Evolutionary conservation across 2,888 invertebrate species (phyloP).

Genomic region (Caenorhabditis plicata): DNA sequence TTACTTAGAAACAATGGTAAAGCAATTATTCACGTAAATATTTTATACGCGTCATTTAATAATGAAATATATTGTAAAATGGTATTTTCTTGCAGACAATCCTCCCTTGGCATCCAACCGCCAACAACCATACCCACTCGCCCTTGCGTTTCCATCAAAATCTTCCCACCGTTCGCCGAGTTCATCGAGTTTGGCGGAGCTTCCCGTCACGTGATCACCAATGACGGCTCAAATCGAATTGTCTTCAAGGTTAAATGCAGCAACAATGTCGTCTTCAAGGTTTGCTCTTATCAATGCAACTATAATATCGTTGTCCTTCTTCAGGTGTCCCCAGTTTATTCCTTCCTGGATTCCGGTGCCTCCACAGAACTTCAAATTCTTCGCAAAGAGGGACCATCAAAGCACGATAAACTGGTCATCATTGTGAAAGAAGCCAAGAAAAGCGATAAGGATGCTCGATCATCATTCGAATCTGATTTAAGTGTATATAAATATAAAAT

Average conservation of each 20-base stretch:
- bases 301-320: not conserved
- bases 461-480: slow-evolving; percentile 32
- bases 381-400: slow-evolving; percentile 40
- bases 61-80: not conserved
- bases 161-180: slow-evolving; percentile 47
- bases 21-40: too few species aligned
- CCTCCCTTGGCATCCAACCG: slow-evolving; percentile 9
- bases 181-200: slow-evolving; percentile 53
- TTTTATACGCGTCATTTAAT: too few species aligned
- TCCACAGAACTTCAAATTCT: slow-evolving; percentile 40
- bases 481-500: slow-evolving; percentile 16
- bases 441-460: slow-evolving; percentile 36
- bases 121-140: slow-evolving; percentile 16
- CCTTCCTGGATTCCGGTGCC: slow-evolving; percentile 37
- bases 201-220: slow-evolving; percentile 42
- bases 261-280: slow-evolving; percentile 48
- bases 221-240: slow-evolving; percentile 38
- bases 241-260: slow-evolving; percentile 52
- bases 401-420: slow-evolving; percentile 42
- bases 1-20: too few species aligned
- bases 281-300: slow-evolving; percentile 6
- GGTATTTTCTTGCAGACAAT: slow-evolving; percentile 21
- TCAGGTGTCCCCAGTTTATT: slow-evolving; percentile 38
- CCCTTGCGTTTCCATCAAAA: slow-evolving; percentile 33
- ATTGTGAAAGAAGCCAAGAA: slow-evolving; percentile 45